Evolutionary conservation across 2,113 vertebrate genomes (phyloP), one percentile per base, ranked within the genome.

Genomic region (Pomatorhinus ruficollis): DNA sequence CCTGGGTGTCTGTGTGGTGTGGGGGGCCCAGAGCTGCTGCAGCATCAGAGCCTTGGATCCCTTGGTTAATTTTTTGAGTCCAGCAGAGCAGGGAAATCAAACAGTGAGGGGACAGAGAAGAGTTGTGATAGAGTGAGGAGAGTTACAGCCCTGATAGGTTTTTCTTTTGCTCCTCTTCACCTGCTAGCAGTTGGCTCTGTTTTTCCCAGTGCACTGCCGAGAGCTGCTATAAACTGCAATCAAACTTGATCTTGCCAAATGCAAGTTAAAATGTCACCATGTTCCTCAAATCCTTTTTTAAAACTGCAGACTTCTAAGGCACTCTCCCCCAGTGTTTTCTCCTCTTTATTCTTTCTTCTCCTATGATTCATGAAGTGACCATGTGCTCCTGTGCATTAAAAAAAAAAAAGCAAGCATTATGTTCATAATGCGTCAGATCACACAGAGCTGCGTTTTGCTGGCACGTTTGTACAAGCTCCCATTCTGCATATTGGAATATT

Each of bases 401-500:
- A 93, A 94, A 95, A 75, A 76, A 83, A 64, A 45, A 24, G 15
- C 66, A 28, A 88, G 68, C 79, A 52, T 96, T 85, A 47, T 83
- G 87, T 90, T 93, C 71, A 7, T 64, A 80, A 87, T 74, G 68
- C 1, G 1, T 70, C 74, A 74, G 90, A 93, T 94, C 82, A 96
- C 83, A 93, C 68, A 71, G 82, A 89, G 83, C 83, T 89, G 6
- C 17, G 25, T 93, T 86, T 78, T 89, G 47, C 87, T 97, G 94
- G 91, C 94, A 85, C 49, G 11, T 79, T 89, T 49, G 28, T 50
- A 63, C 63, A 57, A 76, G 89, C 75, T 92, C 10, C 64, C 68
- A 2, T 91, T 91, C 80, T 88, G 68, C 75, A 44, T 83, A 66
- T 66, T 90, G 82, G 90, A 95, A 54, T 96, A 94, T 93, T 96